Evolutionary conservation across 2,797 vertebrate species (phyloP), one percentile per base, ranked within the genome.

Genomic region (Ambastaia sidthimunki): DNA sequence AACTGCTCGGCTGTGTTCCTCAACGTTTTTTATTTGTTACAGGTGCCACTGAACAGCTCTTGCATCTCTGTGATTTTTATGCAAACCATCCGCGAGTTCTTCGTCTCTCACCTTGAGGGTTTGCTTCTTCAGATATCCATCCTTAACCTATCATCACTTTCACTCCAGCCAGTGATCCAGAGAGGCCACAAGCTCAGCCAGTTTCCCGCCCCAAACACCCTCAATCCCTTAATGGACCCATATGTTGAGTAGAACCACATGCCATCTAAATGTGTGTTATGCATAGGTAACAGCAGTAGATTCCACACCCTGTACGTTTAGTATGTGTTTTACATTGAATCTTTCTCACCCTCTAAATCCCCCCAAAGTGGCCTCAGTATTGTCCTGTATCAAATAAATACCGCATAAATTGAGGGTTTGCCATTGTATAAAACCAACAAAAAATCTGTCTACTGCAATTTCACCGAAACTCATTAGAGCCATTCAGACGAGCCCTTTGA

Each of bases 401-500:
- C 23, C 15, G 57, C 11, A 60, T 18, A 37, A 10, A 7, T 3
- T 11, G 23, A 60, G 12, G 60, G 50, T 68, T 82, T 85, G 74
- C 63, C 69, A 74, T 76, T 79, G 62, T 13, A 68, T 70, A 83
- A 55, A 81, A 60, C 68, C 66, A 78, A 70, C 65, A 66, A 82
- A 82, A 74, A 80, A 82, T 74, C 69, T 70, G 72, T 82, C 83
- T 75, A 65, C 72, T 76, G 60, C 74, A 82, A 80, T 66, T 78
- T 69, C 60, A 69, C 77, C 70, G 55, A 73, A 78, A 76, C 82
- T 76, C 82, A 82, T 86, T 83, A 83, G 80, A 70, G 78, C 65
- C 71, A 71, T 81, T 78, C 21, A 82, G 57, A 78, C 76, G 52
- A 66, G 44, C 59, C n/a, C 82, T 89, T 83, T 92, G 89, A 91